Conservation (phyloP, 2,797 vertebrate species). For the Phataginus tetradactyla region DNA sequence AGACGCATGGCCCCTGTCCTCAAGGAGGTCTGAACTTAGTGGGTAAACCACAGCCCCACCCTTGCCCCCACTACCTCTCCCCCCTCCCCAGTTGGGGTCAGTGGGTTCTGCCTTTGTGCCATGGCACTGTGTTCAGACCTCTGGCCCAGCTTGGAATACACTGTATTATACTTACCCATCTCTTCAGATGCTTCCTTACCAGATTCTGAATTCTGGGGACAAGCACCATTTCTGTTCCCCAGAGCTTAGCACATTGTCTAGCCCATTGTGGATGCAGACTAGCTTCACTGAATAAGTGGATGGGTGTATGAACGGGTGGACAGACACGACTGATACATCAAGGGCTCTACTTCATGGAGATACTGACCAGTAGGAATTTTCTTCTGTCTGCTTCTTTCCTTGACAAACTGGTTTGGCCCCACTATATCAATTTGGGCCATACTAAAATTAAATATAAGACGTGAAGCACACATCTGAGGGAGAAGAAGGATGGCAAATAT, state of each 20-base stretch:
- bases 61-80: background rate
- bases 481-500: background rate
- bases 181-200: background rate
- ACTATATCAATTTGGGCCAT: background rate
- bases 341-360: background rate
- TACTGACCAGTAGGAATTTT: background rate
- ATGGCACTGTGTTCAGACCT: background rate
- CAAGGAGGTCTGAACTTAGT: background rate
- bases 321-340: background rate
- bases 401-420: background rate
- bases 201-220: slow-evolving; percentile 21
- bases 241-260: background rate
- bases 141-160: background rate
- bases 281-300: background rate
- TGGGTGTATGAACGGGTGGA: background rate
- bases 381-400: slow-evolving; percentile 13
- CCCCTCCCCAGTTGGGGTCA: background rate
- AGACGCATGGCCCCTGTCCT: background rate
- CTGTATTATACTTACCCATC: background rate
- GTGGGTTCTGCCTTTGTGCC: background rate
- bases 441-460: background rate
- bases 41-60: background rate
- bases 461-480: background rate
- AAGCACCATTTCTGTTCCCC: background rate
- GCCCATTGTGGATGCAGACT: background rate